Evolutionary conservation across 2,113 vertebrate genomes (phyloP).

Genomic region (Triplophysa rosa): DNA sequence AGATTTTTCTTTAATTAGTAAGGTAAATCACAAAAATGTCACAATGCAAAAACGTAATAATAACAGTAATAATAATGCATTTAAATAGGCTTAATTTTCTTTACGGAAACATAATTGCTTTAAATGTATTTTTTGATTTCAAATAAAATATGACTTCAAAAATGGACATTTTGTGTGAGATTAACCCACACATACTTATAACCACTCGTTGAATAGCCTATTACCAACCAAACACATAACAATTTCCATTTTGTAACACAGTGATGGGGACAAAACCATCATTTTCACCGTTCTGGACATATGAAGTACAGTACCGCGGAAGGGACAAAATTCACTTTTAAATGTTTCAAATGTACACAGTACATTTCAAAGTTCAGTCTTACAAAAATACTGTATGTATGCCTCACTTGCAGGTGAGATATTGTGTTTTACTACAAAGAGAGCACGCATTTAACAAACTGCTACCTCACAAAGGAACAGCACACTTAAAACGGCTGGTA

Average conservation of each 20-base stretch:
- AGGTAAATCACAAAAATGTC: conserved; percentile 49
- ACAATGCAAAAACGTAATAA: conserved; percentile 62
- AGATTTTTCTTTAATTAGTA: too few species aligned
- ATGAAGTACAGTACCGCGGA: conserved; percentile 47
- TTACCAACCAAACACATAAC: conserved; percentile 32
- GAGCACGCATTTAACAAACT: conserved; percentile 35
- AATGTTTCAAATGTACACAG: conserved; percentile 67
- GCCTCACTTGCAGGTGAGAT: conserved; percentile 73
- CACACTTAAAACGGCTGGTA: conserved; percentile 28
- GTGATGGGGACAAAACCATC: conserved; percentile 45
- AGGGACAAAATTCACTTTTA: conserved; percentile 38
- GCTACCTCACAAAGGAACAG: conserved; percentile 45
- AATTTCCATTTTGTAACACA: conserved; percentile 51
- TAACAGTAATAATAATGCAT: background rate
- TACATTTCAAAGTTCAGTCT: conserved; percentile 62
- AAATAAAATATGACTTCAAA: background rate
- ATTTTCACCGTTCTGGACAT: conserved; percentile 20
- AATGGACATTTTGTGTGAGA: background rate
- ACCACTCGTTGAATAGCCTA: background rate
- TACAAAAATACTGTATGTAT: conserved; percentile 78
- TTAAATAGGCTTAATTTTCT: background rate
- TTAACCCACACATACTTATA: background rate
- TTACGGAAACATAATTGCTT: background rate
- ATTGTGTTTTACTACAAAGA: conserved; percentile 57
- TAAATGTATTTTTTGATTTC: background rate